A percentile compares a stretch with the other conserved stretches of the same genome.
These are phyloP conservation scores for Hesperia comma DNA, from an alignment of 2,888 invertebrate genomes.

Conservation along the genomic window DNA sequence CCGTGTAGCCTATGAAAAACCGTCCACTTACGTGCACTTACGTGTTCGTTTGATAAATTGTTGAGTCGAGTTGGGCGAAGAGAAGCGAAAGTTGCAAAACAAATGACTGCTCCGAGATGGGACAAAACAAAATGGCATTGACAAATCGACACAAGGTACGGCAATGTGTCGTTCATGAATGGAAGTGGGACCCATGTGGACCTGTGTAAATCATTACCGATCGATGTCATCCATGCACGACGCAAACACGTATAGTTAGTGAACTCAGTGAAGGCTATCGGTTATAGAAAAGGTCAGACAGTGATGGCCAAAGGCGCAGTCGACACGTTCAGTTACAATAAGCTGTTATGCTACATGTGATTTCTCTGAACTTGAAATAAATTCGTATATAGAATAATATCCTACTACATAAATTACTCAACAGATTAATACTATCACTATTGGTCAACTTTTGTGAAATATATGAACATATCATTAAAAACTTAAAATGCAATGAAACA, in stretches of 20 bases:
- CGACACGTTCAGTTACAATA: neutral
- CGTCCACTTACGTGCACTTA: constrained; percentile 4
- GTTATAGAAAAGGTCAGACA: constrained; percentile 8
- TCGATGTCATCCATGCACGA: constrained; percentile 40
- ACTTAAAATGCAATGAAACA: too few species aligned
- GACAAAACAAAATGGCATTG: constrained; percentile 58
- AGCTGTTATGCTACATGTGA: too few species aligned
- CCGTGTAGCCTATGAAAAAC: neutral
- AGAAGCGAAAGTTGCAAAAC: constrained; percentile 46
- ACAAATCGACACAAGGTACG: constrained; percentile 52
- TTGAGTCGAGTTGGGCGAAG: constrained; percentile 36
- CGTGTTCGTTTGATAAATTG: constrained; percentile 41
- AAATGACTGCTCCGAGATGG: constrained; percentile 46
- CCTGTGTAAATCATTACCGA: constrained; percentile 59
- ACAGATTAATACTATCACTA: too few species aligned
- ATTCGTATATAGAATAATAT: too few species aligned
- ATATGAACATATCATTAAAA: too few species aligned
- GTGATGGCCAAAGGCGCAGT: constrained; percentile 14
- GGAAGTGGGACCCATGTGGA: constrained; percentile 51
- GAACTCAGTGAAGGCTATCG: constrained; percentile 40
- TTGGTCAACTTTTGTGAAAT: too few species aligned
- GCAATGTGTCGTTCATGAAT: constrained; percentile 59
- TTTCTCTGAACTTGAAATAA: too few species aligned
- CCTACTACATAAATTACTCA: too few species aligned
- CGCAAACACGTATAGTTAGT: constrained; percentile 42